Base-by-base conservation (phyloP, 2,113 vertebrate species). In the Galemys pyrenaicus region DNA sequence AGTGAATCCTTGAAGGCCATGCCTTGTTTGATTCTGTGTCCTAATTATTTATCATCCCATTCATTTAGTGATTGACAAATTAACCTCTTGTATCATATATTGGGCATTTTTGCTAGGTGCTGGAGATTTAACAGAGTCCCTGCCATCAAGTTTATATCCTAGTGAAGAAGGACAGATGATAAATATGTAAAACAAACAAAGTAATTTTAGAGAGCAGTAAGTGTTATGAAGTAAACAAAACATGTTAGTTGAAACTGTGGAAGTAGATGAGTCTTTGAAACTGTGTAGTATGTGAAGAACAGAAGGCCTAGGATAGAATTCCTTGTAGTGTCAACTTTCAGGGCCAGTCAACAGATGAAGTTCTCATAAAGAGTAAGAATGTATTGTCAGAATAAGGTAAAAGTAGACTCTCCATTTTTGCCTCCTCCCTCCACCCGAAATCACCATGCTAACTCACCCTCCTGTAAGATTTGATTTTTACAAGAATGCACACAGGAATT, bases 251-350 rank as follows among this genome's bases (percentile, higher is more conserved):
- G 35, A 90, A 94, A 85, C 13, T 62, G 28, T 78, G 20, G 71
- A 89, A 35, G n/a, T 78, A 62, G 62, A 94, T 70, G 11, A 78
- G 58, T 89, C 51, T 78, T 67, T 12, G 80, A 85, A 73, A 94
- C 17, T n/a, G 7, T 81, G n/a, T 62, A 70, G 30, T 44, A 79
- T 85, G 54, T 79, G 24, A 94, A 70, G 41, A 79, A 60, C 82
- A 90, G 35, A 80, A 91, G 54, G 64, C 46, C 37, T 44, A 44
- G 62, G 46, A 80, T 39, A 56, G 73, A 73, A 70, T 89, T 35
- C 80, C 70, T 70, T 64, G 41, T 54, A 65, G 80, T 65, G 26
- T 32, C 81, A 80, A 56, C 19, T 22, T 94, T 80, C 32, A 65
- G 65, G 30, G n/a, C 20, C 58, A 60, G 26, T 74, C 74, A 86